Base-by-base conservation (phyloP, 2,888 invertebrate species). In the Phragmatobia fuliginosa region DNA sequence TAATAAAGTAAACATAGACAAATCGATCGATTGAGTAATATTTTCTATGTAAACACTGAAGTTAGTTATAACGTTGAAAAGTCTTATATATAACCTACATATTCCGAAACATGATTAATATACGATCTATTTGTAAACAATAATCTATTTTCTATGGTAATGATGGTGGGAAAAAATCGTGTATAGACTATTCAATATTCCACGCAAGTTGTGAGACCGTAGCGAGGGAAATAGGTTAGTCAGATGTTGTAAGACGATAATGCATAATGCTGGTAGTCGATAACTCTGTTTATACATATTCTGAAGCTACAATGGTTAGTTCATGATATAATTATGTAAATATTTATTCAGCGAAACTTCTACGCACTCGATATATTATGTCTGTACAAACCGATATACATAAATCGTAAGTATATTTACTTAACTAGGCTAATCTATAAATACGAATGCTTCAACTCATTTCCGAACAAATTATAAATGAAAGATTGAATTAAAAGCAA, bases 111-210 rank as follows among this genome's bases (percentile, higher is more conserved):
- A 68, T 65, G 52, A 74, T 70, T 66, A 62, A 72, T 68, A 33
- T 33, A 59, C 62, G 63, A 63, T 71, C 41, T 68, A 75, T 69
- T 38, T 32, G 68, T 68, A 76, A 70, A 79, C 69, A 74, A 71
- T 80, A 31, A 73, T 68, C 70, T 71, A 56, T 69, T 76, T 66
- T 69, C 31, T 65, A 67, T 73, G 59, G 60, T 61, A 66, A 72
- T 69, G 14, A 32, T 11, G 11, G 58, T 62, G 68, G 21, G 64
- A 49, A 70, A 71, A 70, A 73, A 62, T 11, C 11, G 41, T 45
- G 56, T 67, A 63, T 56, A 62, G 32, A 64, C 52, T 67, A 59
- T 70, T 77, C 62, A 68, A 16, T 68, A 33, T 74, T 67, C 65
- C 61, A 70, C 33, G 62, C 62, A 33, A 71, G 32, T 63, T 63